Evolutionary conservation across 1,140 invertebrate genomes (phyloP), one percentile per base, ranked within the genome.

Genomic region (Atta cephalotes): DNA sequence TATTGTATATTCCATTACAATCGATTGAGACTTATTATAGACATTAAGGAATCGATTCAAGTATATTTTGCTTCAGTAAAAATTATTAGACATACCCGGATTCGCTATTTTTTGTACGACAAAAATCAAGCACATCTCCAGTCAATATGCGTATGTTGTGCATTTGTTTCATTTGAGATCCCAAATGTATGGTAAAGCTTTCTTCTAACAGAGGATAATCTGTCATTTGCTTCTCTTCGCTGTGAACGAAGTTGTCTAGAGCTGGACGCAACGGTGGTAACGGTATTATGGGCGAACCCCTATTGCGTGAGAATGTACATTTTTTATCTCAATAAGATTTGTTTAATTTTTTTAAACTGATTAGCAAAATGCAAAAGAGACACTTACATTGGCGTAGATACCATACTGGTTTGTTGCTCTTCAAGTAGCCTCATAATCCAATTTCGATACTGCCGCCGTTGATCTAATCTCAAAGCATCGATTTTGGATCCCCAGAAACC

Each of bases 81-180:
- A 58, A 76, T 62, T 53, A 78, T n/a, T 21, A 58, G 5, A 86
- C 80, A 18, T 92, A 95, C 95, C 94, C 93, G 56, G 93, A 94
- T 89, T 97, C 96, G 58, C 95, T 95, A 84, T 96, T 96, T 88
- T 96, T 96, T 16, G 96, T 95, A 62, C 96, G 96, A 94, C 98
- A 99, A 86, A 99, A 96, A 92, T 99, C 98, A 88, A 99, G 96
- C 45, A 98, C 96, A 95, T 99, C 97, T 14, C 97, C 97, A 87
- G 98, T 97, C 9, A 99, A 95, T 78, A 99, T 97, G 72, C 99
- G 96, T 88, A 99, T 97, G 95, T 99, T 99, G 95, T 99, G 99
- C 96, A 99, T 99, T 93, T 99, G 98, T 95, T 99, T 99, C 95
- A 99, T 96, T 95, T 99, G 99, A 3, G 98, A 98, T 84, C 99